Evolutionary conservation across 2,888 invertebrate species (phyloP), one percentile per base, ranked within the genome.

Genomic region (Griposia aprilina): DNA sequence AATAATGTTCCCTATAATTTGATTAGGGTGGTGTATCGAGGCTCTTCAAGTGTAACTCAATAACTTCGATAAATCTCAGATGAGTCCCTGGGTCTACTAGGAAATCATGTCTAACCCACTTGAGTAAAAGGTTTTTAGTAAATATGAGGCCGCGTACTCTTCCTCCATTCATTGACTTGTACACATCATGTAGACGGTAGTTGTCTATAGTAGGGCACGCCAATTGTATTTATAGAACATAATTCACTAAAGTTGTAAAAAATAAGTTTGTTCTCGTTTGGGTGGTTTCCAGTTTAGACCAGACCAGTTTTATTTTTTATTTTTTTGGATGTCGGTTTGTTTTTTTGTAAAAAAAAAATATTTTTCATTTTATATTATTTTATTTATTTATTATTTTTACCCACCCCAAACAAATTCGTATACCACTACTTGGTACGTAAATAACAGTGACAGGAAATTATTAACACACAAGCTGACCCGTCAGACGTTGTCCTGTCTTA

Each of bases 51-150:
- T 74, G 30, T 76, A 85, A 85, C 68, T 72, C 71, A 74, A 81
- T 83, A 74, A 83, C 68, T 70, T 67, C 59, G 30, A 55, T 77
- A 74, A 75, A 78, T 78, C 69, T 75, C 63, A 57, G 72, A 70
- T 66, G 57, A 81, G 65, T 15, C 57, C 80, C 59, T n/a, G 15
- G 30, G 65, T 83, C 85, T 78, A 82, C 45, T 17, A 74, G 77
- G 77, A 81, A 84, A 83, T 81, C 55, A 84, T 63, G 59, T 48
- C 20, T 75, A 74, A 67, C 62, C 59, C 23, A 48, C 67, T 71
- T 55, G 26, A 41, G 57, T 65, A 57, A 67, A 71, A 63, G 55
- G 62, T 59, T 74, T 68, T 74, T 48, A 45, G 63, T 69, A 48
- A 78, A 69, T 59, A 72, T 68, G 41, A 66, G 48, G 26, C 63